Evolutionary conservation across 2,113 vertebrate genomes (phyloP).

Genomic region (Takifugu flavidus): DNA sequence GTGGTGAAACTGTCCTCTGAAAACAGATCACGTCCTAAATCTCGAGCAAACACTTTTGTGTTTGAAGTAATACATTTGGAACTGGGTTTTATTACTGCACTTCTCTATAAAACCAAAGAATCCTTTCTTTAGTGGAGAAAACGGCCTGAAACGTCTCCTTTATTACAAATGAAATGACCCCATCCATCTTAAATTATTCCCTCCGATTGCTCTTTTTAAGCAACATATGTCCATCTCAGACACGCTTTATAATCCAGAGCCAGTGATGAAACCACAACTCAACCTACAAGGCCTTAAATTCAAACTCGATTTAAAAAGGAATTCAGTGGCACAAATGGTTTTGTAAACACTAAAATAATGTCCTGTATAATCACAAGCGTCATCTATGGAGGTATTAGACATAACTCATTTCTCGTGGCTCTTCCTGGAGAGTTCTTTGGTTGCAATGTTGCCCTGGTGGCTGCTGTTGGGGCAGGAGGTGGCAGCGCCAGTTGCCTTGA

Average conservation of each 20-base stretch:
- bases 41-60: background rate
- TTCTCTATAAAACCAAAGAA: constrained; percentile 18
- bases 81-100: constrained; percentile 4
- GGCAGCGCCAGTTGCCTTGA: constrained; percentile 63
- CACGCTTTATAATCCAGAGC: background rate
- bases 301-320: background rate
- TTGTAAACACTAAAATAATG: background rate
- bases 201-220: constrained; percentile 33
- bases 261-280: constrained; percentile 12
- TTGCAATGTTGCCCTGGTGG: constrained; percentile 18
- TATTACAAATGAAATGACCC: constrained; percentile 16
- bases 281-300: constrained; percentile 7
- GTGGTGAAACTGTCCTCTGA: constrained; percentile 5
- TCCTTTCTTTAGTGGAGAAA: constrained; percentile 3
- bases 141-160: constrained; percentile 13
- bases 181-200: constrained; percentile 10
- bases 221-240: constrained; percentile 9
- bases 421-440: constrained; percentile 6
- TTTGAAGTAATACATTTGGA: background rate
- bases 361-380: background rate
- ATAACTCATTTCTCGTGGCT: background rate
- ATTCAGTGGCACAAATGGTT: background rate
- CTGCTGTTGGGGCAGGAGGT: constrained; percentile 31
- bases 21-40: background rate
- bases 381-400: background rate